Evolutionary conservation across 2,113 vertebrate genomes (phyloP), one percentile per base, ranked within the genome.

Genomic region (Ictidomys tridecemlineatus): DNA sequence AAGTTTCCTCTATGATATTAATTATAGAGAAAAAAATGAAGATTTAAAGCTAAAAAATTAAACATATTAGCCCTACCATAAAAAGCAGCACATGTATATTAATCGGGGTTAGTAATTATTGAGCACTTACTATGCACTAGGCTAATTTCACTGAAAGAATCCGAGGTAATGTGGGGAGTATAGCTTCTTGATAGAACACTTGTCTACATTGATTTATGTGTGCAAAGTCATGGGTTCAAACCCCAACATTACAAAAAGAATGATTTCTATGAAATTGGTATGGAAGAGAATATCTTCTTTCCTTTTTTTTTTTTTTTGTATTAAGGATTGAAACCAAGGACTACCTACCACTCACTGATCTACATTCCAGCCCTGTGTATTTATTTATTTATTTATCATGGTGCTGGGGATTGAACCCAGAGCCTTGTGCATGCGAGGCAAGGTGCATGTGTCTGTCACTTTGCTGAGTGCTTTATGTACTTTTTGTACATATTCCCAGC

Each of bases 61-160:
- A 72, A 91, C 4, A 69, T 53, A 61, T 39, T 65, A 63, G 34
- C 78, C 4, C 10, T 8, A 45, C 8, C 37, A 34, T 28, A 42
- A 30, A 74, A 4, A 65, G 63, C 9, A 82, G 24, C 16, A 48
- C 8, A 48, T 88, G 2, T 39, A 61, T 78, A 74, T 73, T 45
- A 79, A 78, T 28, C 92, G 88, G 22, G 8, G 56, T 87, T 93
- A 89, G 42, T 83, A 26, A 93, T 87, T 92, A 39, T 34, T 42
- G 84, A 93, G 42, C 3, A 58, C 28, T 95, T 63, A 70, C 9
- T 74, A 30, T 53, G 30, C 16, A 4, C 51, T 34, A 83, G 65
- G 76, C 24, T 85, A 37, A 85, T 85, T 87, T 87, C 58, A 45
- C 24, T 34, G 39, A 69, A 58, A 65, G 20, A 51, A 34, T 63